Evolutionary conservation across 2,797 vertebrate genomes (phyloP).

Genomic region (Cephalopachus bancanus): DNA sequence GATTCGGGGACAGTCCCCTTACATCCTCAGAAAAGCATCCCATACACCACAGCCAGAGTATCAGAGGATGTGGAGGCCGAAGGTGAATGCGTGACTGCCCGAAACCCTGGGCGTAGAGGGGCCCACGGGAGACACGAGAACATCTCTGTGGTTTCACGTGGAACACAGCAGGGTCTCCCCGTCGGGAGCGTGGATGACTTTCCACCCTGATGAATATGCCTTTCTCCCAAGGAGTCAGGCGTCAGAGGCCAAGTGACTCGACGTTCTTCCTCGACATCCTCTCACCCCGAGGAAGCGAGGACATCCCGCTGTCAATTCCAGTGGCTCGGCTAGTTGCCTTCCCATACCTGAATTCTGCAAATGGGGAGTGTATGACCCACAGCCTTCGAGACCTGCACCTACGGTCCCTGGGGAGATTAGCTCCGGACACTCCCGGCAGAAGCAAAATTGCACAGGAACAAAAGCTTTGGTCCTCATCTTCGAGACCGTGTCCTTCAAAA

Average conservation of each 20-base stretch:
- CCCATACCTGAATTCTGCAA: neutral
- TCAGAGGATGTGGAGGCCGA: neutral
- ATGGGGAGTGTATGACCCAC: neutral
- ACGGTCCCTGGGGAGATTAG: neutral
- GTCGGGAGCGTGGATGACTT: neutral
- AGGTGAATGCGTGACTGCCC: neutral
- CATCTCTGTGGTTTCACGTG: neutral
- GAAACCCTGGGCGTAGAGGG: neutral
- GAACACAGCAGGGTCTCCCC: neutral
- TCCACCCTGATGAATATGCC: neutral
- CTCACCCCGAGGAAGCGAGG: neutral
- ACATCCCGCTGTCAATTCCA: neutral
- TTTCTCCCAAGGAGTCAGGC: neutral
- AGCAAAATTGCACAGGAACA: neutral
- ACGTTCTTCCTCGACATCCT: neutral
- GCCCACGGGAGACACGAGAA: neutral
- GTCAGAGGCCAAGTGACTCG: too few relatives aligned
- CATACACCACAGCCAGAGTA: too few relatives aligned
- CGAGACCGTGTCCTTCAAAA: neutral
- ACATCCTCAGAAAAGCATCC: too few relatives aligned
- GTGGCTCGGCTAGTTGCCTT: neutral
- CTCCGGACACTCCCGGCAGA: rapidly evolving
- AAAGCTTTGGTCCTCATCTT: too few relatives aligned
- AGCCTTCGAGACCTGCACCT: neutral
- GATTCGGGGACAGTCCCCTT: too few relatives aligned